A percentile compares a stretch with the other conserved stretches of the same genome.
Evolutionary conservation across 2,113 vertebrate species (phyloP).

Genomic region (Sardina pilchardus): DNA sequence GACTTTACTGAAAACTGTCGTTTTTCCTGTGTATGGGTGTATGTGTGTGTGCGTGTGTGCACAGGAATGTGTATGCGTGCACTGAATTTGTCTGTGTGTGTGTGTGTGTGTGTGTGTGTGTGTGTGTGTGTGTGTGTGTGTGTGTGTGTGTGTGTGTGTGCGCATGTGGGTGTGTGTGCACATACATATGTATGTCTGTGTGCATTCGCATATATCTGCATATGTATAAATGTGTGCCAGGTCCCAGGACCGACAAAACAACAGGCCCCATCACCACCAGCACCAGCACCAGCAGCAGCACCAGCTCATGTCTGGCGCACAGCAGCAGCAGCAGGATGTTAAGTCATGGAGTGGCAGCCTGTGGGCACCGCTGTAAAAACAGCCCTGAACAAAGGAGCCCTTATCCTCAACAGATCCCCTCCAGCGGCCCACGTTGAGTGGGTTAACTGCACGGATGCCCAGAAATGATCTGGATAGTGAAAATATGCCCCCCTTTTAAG

Average conservation of each 20-base stretch:
- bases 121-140: neutral
- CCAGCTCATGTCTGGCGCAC: slow-evolving; percentile 42
- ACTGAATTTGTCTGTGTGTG: neutral
- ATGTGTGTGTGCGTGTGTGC: neutral
- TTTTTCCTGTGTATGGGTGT: neutral
- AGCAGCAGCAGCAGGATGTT: slow-evolving; percentile 47
- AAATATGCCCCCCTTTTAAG: neutral
- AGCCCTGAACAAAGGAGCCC: slow-evolving; percentile 51
- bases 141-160: neutral
- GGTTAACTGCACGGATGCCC: neutral
- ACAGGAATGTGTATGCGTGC: no score
- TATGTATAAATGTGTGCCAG: neutral
- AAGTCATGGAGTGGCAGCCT: slow-evolving; percentile 46
- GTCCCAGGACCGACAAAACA: slow-evolving; percentile 3
- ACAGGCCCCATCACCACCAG: no score
- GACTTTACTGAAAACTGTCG: neutral
- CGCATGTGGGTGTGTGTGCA: slow-evolving; percentile 23
- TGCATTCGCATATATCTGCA: neutral
- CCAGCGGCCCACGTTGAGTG: slow-evolving; percentile 19
- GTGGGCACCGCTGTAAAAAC: slow-evolving; percentile 29
- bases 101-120: neutral
- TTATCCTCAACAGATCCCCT: slow-evolving; percentile 44
- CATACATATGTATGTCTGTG: neutral
- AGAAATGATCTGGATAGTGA: neutral
- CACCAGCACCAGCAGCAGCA: no score